Conservation (phyloP, 2,797 vertebrate genomes). For the Oryzias sinensis region DNA sequence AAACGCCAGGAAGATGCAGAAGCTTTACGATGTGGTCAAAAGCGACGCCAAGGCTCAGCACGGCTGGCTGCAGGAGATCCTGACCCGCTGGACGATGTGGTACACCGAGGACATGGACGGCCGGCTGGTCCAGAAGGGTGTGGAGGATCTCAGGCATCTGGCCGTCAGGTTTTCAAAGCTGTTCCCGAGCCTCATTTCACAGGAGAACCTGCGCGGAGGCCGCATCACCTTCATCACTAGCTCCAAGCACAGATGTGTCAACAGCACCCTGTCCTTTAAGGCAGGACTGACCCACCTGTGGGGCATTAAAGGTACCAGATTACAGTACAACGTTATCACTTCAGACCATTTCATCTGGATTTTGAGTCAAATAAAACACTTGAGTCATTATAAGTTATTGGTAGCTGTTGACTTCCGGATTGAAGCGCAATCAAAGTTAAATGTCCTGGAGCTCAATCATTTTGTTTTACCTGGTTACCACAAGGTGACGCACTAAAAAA, state of each 20-base stretch:
- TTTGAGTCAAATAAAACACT: too few species aligned
- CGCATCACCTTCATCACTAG: constrained; percentile 80
- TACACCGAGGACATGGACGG: constrained; percentile 89
- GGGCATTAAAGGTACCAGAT: constrained; percentile 55
- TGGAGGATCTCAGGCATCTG: constrained; percentile 78
- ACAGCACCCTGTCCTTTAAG: constrained; percentile 83
- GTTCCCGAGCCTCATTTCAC: constrained; percentile 78
- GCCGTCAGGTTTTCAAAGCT: constrained; percentile 79
- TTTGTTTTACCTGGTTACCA: too few species aligned
- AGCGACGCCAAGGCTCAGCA: constrained; percentile 16
- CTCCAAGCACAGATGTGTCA: constrained; percentile 89
- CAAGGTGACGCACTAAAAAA: too few species aligned
- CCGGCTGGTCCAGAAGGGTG: constrained; percentile 82
- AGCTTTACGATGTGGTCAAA: constrained; percentile 60
- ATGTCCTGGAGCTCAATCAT: too few species aligned
- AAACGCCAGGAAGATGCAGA: constrained; percentile 77
- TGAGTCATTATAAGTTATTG: too few species aligned
- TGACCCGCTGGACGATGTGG: constrained; percentile 80
- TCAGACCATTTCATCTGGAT: too few species aligned
- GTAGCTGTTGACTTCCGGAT: too few species aligned
- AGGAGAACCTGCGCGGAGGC: constrained; percentile 66
- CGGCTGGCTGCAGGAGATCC: constrained; percentile 67
- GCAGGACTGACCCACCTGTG: constrained; percentile 68
- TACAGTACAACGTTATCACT: background rate
- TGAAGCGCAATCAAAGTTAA: too few species aligned